Base-by-base conservation (phyloP, 2,888 invertebrate species). In the Cephus sareptanus region DNA sequence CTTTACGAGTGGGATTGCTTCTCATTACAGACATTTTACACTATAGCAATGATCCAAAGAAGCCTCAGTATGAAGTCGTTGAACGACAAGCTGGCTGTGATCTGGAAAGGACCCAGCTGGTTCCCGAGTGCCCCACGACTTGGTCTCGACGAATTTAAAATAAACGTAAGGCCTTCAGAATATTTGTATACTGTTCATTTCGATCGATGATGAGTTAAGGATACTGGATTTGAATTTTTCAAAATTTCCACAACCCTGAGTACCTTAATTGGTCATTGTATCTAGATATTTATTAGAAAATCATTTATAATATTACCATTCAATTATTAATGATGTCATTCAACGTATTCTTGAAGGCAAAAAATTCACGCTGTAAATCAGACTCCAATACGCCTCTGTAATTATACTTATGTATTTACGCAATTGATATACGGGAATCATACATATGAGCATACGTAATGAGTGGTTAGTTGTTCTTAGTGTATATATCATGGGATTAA, bases 101-200 rank as follows among this genome's bases (percentile, higher is more conserved):
- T 96, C 1, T 94, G 97, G 89, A 97, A 95, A 92, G 98, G 98
- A 0, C 98, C 98, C 0, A 97, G 97, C 85, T 98, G 97, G 97
- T 93, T 94, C 83, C 97, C 97, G 0, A 97, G 97, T 0, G 94
- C 94, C 76, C 94, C 95, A 0, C 92, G 97, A 82, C 93, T 96
- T 0, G 97, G 97, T 13, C 93, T 94, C n/a, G 95, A 95, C 74
- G 94, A 94, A 76, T 94, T 95, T 86, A 96, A 97, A 91, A 92
- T 96, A 74, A 95, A 96, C 86, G 97, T 97, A 92, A 93, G 93
- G 92, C 12, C n/a, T 74, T 69, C 31, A 34, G 56, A 56, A 56
- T 23, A 56, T 23, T 56, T 56, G 0, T 56, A 56, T 23, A 56
- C 0, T 0, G 34, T 0, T 9, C 56, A 30, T 37, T 74, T 30